A percentile compares a stretch with the other conserved stretches of the same genome.
phyloP scores from a whole-genome alignment of 2,888 invertebrate genomes.

The Spodoptera picta region DNA sequence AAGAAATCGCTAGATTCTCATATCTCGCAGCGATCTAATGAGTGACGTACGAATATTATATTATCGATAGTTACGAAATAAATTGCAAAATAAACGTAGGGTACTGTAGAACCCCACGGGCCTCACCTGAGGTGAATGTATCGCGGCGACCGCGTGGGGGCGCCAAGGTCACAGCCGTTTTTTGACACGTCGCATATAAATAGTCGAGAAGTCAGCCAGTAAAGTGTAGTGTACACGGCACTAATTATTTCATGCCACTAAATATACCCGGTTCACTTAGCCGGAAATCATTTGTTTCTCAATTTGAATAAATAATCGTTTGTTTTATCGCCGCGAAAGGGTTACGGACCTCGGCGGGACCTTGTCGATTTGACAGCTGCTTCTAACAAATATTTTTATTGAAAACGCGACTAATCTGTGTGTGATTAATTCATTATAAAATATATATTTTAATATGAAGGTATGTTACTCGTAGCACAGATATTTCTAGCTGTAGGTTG shows the following conservation, averaged over 20 bases:
- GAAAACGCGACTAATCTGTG: conserved; percentile 37
- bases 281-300: conserved; percentile 85
- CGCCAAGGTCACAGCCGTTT: conserved; percentile 86
- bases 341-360: conserved; percentile 74
- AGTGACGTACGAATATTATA: conserved; percentile 15
- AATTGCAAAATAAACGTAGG: conserved; percentile 62
- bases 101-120: conserved; percentile 73
- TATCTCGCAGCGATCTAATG: neutral
- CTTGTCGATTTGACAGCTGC: conserved; percentile 60
- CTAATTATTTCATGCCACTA: conserved; percentile 79
- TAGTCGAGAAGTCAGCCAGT: conserved; percentile 76
- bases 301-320: conserved; percentile 74
- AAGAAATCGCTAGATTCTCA: neutral
- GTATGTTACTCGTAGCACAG: conserved; percentile 3
- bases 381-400: conserved; percentile 36
- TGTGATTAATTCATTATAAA: conserved; percentile 26
- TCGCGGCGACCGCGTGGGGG: conserved; percentile 83
- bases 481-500: conserved; percentile 7
- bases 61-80: conserved; percentile 50
- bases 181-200: conserved; percentile 86
- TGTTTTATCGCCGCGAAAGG: conserved; percentile 72
- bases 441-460: too few relatives aligned
- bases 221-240: conserved; percentile 61
- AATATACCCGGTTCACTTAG: conserved; percentile 65
- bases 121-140: conserved; percentile 87